Conservation (phyloP, 2,797 vertebrate species). For the Sarcoramphus papa region DNA sequence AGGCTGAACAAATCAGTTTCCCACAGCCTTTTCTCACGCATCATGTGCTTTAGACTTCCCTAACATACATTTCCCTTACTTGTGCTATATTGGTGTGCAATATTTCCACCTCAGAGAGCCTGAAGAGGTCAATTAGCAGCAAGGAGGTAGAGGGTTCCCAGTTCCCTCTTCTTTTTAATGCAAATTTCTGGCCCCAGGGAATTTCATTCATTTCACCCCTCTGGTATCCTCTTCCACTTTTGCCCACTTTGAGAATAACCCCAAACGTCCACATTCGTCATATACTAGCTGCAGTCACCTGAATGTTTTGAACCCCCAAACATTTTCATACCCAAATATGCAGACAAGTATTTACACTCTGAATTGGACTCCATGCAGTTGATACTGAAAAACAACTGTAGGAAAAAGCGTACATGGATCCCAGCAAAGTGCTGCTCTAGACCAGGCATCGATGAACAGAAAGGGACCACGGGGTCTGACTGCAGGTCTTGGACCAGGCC, state of each 20-base stretch:
- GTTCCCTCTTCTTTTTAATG: background rate
- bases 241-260: background rate
- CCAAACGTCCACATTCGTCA: background rate
- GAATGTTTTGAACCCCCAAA: background rate
- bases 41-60: background rate
- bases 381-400: background rate
- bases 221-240: background rate
- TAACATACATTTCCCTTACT: background rate
- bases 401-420: background rate
- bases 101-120: background rate
- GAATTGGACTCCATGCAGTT: background rate
- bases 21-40: background rate
- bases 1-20: background rate
- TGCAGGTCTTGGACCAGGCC: background rate
- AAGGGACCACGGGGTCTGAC: background rate
- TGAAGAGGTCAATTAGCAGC: background rate
- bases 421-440: background rate
- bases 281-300: background rate
- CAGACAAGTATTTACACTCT: background rate
- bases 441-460: background rate
- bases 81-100: fast-evolving
- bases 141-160: background rate
- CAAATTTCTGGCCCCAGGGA: background rate
- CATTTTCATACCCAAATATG: background rate
- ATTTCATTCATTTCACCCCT: background rate